These are phyloP conservation scores for Pteropus alecto DNA, from an alignment of 2,113 vertebrate genomes.

Conservation along the genomic window DNA sequence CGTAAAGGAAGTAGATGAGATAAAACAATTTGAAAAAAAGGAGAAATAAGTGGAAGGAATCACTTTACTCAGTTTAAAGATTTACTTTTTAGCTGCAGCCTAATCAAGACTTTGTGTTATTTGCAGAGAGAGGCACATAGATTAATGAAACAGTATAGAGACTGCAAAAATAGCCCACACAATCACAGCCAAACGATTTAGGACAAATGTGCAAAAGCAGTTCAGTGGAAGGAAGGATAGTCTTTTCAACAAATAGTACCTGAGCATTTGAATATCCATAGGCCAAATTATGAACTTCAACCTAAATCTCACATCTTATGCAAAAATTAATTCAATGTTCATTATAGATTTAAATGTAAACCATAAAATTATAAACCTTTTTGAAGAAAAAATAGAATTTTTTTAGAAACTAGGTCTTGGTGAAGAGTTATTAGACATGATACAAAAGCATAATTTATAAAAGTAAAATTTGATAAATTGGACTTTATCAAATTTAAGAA, in stretches of 20 bases:
- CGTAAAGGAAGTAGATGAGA: background rate
- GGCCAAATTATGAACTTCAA: background rate
- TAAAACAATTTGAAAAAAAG: background rate
- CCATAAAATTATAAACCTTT: background rate
- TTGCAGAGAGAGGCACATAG: background rate
- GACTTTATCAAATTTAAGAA: background rate
- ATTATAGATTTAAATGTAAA: background rate
- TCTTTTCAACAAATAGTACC: background rate
- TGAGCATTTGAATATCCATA: background rate
- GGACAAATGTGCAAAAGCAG: background rate
- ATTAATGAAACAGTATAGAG: background rate
- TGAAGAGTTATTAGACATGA: background rate
- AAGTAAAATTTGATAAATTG: background rate
- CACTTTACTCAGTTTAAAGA: background rate
- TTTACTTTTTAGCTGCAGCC: background rate
- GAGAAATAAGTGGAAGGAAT: background rate
- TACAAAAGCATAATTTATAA: background rate
- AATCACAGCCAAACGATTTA: background rate
- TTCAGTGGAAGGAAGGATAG: background rate
- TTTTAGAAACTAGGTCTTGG: background rate
- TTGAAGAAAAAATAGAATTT: background rate
- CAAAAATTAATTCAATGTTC: background rate
- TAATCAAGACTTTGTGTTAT: background rate
- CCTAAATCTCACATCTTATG: background rate
- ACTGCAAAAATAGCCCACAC: background rate